Conservation (phyloP, 2,113 vertebrate species). For the Leucosticte australis region DNA sequence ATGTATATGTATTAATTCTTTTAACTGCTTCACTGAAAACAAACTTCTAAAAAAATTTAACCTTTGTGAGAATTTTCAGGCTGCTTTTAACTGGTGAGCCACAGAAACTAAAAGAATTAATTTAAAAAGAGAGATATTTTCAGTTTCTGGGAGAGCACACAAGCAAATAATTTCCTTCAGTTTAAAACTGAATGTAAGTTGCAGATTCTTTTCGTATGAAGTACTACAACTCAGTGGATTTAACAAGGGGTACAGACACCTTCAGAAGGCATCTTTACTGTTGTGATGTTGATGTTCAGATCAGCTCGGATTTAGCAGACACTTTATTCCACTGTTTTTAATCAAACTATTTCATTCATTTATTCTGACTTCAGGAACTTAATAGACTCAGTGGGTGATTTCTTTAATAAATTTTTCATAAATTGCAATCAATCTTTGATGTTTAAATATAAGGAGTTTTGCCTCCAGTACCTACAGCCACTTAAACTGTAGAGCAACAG, state of each 20-base stretch:
- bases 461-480: neutral
- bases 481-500: neutral
- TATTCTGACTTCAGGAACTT: neutral
- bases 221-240: neutral
- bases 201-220: neutral
- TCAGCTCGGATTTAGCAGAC: neutral
- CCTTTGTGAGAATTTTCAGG: neutral
- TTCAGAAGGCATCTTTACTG: neutral
- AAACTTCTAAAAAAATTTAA: neutral
- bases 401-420: neutral
- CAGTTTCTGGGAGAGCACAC: neutral
- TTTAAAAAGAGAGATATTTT: neutral
- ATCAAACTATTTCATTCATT: neutral
- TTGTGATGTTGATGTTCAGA: neutral
- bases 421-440: neutral
- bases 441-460: neutral
- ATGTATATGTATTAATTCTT: neutral
- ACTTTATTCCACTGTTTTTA: neutral
- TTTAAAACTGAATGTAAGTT: neutral
- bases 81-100: neutral
- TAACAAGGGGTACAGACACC: neutral
- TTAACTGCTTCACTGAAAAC: neutral
- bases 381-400: neutral
- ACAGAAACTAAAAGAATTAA: neutral
- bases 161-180: neutral